phyloP scores from a whole-genome alignment of 2,797 vertebrate genomes.

The Lithobates pipiens region DNA sequence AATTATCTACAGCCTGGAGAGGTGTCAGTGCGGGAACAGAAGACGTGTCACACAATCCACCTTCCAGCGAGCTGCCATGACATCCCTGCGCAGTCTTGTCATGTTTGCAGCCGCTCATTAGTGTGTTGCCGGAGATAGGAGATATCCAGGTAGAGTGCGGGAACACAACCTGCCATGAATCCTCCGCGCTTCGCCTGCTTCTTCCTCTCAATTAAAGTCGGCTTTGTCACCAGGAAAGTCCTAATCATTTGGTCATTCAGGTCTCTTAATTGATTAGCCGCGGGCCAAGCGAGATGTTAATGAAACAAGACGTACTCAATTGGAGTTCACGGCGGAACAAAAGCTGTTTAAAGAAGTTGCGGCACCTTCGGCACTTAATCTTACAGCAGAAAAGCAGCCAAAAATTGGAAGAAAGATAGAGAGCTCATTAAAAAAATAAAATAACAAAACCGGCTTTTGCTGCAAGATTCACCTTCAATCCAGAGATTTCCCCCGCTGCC shows the following conservation, averaged over 20 bases:
- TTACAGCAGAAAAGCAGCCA: no score
- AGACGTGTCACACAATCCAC: conserved; percentile 42
- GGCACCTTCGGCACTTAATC: no score
- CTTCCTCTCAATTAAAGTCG: neutral
- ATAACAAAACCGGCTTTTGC: no score
- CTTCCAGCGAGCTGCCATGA: conserved; percentile 36
- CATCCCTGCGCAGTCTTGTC: conserved; percentile 64
- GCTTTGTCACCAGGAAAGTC: neutral
- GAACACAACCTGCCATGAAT: neutral
- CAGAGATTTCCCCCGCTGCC: no score
- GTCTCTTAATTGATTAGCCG: neutral
- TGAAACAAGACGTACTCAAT: neutral
- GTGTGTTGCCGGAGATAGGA: neutral
- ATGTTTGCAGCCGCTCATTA: conserved; percentile 69
- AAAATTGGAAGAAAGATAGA: no score
- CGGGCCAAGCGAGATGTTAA: neutral
- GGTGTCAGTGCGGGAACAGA: conserved; percentile 28
- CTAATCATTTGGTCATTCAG: neutral
- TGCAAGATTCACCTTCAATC: no score
- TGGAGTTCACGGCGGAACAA: neutral
- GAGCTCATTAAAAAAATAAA: no score
- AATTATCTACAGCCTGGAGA: conserved; percentile 47
- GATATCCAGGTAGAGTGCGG: neutral
- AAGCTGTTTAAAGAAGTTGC: neutral
- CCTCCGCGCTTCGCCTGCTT: conserved; percentile 3